Evolutionary conservation across 2,797 vertebrate genomes (phyloP).

Genomic region (Pteropus rufus): DNA sequence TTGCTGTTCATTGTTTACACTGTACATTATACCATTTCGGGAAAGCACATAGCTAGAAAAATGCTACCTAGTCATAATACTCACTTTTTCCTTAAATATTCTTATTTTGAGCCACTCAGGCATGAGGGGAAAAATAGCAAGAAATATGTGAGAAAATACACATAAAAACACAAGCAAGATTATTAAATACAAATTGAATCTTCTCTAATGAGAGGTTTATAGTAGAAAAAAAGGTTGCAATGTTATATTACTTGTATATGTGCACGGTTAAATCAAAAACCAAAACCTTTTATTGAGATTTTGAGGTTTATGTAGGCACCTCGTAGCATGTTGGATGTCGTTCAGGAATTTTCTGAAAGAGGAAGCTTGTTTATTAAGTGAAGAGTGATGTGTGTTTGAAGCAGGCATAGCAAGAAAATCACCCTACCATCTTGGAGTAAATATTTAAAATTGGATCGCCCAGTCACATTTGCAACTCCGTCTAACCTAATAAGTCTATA

Average conservation of each 20-base stretch:
- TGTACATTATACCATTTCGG: background rate
- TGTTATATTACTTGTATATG: background rate
- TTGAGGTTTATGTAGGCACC: conserved; percentile 27
- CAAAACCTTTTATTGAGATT: background rate
- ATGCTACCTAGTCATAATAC: background rate
- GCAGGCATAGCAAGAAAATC: conserved; percentile 1
- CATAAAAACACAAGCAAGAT: background rate
- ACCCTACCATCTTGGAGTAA: background rate
- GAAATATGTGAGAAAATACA: background rate
- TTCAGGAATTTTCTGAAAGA: conserved; percentile 49
- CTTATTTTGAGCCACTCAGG: conserved; percentile 11
- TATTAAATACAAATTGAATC: background rate
- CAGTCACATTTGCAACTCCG: background rate
- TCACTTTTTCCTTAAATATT: conserved; percentile 14
- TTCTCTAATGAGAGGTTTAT: background rate
- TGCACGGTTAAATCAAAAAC: conserved; percentile 3
- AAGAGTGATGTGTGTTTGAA: conserved; percentile 39
- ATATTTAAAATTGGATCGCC: background rate
- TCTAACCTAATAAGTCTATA: background rate
- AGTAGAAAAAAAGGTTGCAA: background rate
- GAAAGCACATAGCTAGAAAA: conserved; percentile 26
- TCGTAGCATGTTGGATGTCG: background rate
- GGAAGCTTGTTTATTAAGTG: conserved; percentile 40
- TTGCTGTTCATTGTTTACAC: conserved; percentile 32
- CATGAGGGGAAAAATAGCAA: background rate